A percentile compares a stretch with the other conserved stretches of the same genome.
Conservation (phyloP, 1,140 invertebrate genomes). For the Drosophila nasuta region DNA sequence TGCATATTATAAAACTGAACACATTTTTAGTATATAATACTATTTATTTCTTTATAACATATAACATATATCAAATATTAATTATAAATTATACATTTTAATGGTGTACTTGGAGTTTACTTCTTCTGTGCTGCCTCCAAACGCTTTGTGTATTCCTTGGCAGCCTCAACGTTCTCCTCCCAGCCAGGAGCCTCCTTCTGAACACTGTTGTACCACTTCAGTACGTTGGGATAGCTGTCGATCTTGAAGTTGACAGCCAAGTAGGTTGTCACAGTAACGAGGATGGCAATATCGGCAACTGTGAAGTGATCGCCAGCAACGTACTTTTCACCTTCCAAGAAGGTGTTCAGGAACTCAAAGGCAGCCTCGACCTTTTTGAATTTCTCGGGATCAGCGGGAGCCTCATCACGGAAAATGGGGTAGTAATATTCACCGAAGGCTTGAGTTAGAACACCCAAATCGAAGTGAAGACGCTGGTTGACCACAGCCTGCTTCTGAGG, state of each 20-base stretch:
- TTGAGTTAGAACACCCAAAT: slow-evolving; percentile 88
- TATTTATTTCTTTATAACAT: slow-evolving; percentile 1
- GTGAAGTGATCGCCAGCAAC: slow-evolving; percentile 89
- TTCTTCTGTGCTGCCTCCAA: slow-evolving; percentile 11
- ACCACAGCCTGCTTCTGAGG: slow-evolving; percentile 88
- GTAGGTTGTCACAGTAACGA: slow-evolving; percentile 87
- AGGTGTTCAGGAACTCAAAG: slow-evolving; percentile 88
- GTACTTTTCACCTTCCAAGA: slow-evolving; percentile 88
- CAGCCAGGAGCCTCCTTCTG: slow-evolving; percentile 90
- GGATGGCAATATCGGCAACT: slow-evolving; percentile 89
- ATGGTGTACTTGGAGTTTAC: neutral
- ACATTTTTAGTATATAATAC: neutral
- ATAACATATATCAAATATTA: neutral
- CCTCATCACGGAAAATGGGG: slow-evolving; percentile 87
- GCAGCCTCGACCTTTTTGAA: slow-evolving; percentile 87
- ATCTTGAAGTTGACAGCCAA: slow-evolving; percentile 88
- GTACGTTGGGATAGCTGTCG: slow-evolving; percentile 88
- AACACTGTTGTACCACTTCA: slow-evolving; percentile 89
- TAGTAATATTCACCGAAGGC: slow-evolving; percentile 88
- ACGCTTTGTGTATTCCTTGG: slow-evolving; percentile 58
- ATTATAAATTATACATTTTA: neutral
- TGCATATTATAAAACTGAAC: too few species aligned
- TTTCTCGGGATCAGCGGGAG: slow-evolving; percentile 87
- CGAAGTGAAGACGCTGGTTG: slow-evolving; percentile 90
- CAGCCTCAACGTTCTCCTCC: slow-evolving; percentile 88